These are phyloP conservation scores for Seriola dumerili DNA, from an alignment of 2,113 vertebrate genomes.

Conservation along the genomic window DNA sequence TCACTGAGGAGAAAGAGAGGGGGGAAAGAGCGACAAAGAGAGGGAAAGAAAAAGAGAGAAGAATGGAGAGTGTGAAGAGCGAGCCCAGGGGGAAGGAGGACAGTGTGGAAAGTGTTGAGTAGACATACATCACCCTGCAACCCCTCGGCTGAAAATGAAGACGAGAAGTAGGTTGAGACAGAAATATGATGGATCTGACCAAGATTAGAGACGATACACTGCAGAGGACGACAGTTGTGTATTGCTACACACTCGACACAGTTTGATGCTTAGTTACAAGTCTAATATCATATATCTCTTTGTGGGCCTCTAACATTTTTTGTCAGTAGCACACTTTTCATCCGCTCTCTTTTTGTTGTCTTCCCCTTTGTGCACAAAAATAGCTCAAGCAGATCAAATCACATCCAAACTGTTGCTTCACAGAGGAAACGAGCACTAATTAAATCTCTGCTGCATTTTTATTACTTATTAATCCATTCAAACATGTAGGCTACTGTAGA, in stretches of 20 bases:
- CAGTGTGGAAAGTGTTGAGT: conserved; percentile 47
- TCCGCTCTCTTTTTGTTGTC: not conserved
- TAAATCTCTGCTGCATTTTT: conserved; percentile 46
- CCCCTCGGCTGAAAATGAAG: conserved; percentile 65
- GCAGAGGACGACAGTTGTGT: conserved; percentile 23
- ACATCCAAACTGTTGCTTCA: conserved; percentile 39
- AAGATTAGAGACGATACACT: conserved; percentile 37
- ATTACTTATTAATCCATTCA: conserved; percentile 39
- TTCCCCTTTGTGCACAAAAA: conserved; percentile 9
- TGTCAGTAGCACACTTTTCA: conserved; percentile 36
- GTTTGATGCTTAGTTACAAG: conserved; percentile 3
- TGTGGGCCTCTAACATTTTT: conserved; percentile 10
- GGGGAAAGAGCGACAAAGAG: conserved; percentile 47
- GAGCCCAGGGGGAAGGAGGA: conserved; percentile 68
- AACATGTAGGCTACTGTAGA: conserved; percentile 9
- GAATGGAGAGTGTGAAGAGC: conserved; percentile 47
- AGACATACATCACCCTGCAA: conserved; percentile 77
- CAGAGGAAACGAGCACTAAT: conserved; percentile 47
- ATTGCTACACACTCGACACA: conserved; percentile 3
- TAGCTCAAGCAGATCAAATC: conserved; percentile 29
- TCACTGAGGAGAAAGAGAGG: conserved; percentile 79
- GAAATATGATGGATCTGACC: conserved; percentile 72
- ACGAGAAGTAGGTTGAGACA: conserved; percentile 70
- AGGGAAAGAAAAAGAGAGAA: conserved; percentile 20
- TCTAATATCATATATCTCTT: conserved; percentile 28